Conservation (phyloP, 2,797 vertebrate genomes). For the Megaceryle alcyon region DNA sequence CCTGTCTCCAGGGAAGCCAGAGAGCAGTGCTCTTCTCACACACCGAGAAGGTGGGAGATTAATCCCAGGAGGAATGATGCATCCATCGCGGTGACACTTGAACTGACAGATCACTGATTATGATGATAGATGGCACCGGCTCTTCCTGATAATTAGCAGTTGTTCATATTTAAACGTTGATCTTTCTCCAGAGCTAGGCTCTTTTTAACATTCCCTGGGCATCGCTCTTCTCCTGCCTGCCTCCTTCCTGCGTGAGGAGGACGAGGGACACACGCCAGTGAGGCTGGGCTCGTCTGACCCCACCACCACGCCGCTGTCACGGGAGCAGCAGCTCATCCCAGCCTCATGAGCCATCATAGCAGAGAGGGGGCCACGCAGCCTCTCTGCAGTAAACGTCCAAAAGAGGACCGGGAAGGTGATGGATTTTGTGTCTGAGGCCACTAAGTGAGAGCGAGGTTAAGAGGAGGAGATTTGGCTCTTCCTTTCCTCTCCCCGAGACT, state of each 20-base stretch:
- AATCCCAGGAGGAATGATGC: neutral
- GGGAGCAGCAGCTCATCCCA: accelerated
- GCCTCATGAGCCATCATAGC: neutral
- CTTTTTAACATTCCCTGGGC: neutral
- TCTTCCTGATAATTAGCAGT: conserved; percentile 34
- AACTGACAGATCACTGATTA: neutral
- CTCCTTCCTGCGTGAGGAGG: accelerated
- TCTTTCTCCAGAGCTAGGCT: neutral
- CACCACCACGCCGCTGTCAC: accelerated
- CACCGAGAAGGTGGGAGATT: neutral
- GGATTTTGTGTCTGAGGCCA: neutral
- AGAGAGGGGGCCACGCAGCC: accelerated
- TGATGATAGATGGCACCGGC: conserved; percentile 16
- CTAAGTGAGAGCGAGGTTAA: neutral
- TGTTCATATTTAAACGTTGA: neutral
- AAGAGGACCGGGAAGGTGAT: neutral
- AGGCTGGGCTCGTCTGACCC: neutral
- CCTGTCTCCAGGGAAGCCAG: neutral
- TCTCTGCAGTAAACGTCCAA: neutral
- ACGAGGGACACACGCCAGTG: accelerated
- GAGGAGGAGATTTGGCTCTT: neutral
- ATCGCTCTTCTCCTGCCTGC: accelerated
- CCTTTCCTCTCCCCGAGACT: neutral
- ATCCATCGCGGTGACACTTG: neutral
- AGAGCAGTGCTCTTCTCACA: accelerated